A percentile compares a stretch with the other conserved stretches of the same genome.
These are phyloP conservation scores for Spodoptera frugiperda DNA, from an alignment of 1,140 invertebrate species.

Conservation along the genomic window DNA sequence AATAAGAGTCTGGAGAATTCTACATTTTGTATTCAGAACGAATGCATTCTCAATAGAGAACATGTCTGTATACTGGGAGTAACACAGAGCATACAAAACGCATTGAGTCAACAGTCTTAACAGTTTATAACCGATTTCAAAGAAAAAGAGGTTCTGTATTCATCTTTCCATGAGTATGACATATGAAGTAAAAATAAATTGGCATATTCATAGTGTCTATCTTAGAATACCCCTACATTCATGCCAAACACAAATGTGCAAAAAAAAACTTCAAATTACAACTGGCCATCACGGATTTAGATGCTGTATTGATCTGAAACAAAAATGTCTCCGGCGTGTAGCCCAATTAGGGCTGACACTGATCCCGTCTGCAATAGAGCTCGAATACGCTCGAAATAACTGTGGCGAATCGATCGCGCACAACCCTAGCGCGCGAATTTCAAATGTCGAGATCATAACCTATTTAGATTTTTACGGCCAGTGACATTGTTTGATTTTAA, in stretches of 20 bases:
- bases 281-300: slow-evolving; percentile 7
- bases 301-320: slow-evolving; percentile 61
- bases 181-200: not conserved
- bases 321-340: slow-evolving; percentile 73
- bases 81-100: no score
- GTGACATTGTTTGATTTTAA: not conserved
- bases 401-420: slow-evolving; percentile 57
- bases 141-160: no score
- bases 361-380: slow-evolving; percentile 69
- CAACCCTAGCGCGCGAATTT: slow-evolving; percentile 18
- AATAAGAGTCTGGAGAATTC: not conserved
- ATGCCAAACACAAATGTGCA: no score
- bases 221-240: no score
- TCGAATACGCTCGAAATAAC: slow-evolving; percentile 65
- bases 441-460: slow-evolving; percentile 21
- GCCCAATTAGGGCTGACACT: slow-evolving; percentile 76
- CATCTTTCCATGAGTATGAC: no score
- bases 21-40: slow-evolving; percentile 6
- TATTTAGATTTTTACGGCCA: slow-evolving; percentile 15
- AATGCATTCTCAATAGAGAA: not conserved
- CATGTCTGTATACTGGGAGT: no score
- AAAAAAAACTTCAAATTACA: no score
- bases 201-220: no score
- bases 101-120: not conserved
- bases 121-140: not conserved